Evolutionary conservation across 2,113 vertebrate species (phyloP).

Genomic region (Malurus melanocephalus): DNA sequence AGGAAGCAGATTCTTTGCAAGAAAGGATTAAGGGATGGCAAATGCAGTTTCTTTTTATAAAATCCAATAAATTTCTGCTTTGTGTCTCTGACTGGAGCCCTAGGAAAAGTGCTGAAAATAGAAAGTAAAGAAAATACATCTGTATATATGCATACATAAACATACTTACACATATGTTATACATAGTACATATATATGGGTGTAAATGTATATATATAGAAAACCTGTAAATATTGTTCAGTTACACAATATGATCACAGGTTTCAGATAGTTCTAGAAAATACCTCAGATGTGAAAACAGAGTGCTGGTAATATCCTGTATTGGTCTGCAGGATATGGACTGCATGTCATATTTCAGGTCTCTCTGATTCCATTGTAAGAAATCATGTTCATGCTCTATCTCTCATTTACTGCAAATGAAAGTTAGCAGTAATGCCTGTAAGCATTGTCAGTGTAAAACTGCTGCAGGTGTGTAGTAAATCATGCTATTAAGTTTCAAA

Average conservation of each 20-base stretch:
- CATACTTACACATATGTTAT: not conserved
- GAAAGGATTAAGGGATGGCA: slow-evolving; percentile 42
- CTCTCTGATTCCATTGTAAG: not conserved
- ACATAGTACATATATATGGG: not conserved
- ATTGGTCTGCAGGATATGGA: not conserved
- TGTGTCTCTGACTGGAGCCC: not conserved
- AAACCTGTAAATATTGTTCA: fast-evolving
- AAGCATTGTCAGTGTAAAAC: not conserved
- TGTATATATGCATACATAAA: not conserved
- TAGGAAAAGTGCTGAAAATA: not conserved
- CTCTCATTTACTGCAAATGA: not conserved
- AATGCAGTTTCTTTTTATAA: slow-evolving; percentile 25
- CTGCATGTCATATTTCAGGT: not conserved
- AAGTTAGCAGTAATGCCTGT: not conserved
- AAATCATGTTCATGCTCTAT: not conserved
- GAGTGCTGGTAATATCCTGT: not conserved
- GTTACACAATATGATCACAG: not conserved
- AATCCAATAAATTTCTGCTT: slow-evolving; percentile 23
- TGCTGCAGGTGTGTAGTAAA: not conserved
- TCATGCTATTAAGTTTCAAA: not conserved
- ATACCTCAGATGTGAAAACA: not conserved
- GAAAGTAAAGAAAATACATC: not conserved
- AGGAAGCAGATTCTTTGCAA: slow-evolving; percentile 15
- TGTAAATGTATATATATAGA: not conserved
- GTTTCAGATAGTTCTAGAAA: not conserved